Base-by-base conservation (phyloP, 1,140 invertebrate species). In the Cydia pomonella region DNA sequence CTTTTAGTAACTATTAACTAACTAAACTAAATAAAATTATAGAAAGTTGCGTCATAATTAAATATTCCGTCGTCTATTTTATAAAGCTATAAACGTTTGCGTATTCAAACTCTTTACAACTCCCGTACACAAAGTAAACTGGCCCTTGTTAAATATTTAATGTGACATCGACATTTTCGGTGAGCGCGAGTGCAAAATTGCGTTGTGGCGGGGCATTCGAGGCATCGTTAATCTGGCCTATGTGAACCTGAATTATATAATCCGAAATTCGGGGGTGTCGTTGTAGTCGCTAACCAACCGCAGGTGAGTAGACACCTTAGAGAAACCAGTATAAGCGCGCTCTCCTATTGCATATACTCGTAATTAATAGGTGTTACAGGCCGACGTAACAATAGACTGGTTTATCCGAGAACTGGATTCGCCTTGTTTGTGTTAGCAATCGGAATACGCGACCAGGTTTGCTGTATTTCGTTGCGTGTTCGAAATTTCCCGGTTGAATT, bases 141-240 rank as follows among this genome's bases (percentile, higher is more conserved):
- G 53, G 53, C 53, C 53, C 21, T 59, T 59, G 53, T 18, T 66
- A 29, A 66, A 66, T 66, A 66, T 66, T 69, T 69, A 69, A 69
- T 69, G 64, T 69, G 64, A 33, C 64, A 69, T 69, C 27, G 27
- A 69, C 64, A 69, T 21, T 33, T 38, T 33, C 64, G 18, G 63
- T n/a, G 13, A 13, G 23, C 12, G 13, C 29, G 64, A 69, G 64
- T 69, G 33, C 64, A 18, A 69, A 41, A 69, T 69, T 38, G 27
- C 16, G 64, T 69, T 69, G 64, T 18, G 64, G 64, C 63, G 7
- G 63, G 62, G 27, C 25, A 29, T 29, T 7, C 25, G 63, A 66
- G 29, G 64, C 29, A 69, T 69, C 64, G 29, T 69, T 69, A 33
- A 69, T 69, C 64, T 33, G 64, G 64, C 64, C 64, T 41, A 69